A percentile compares a stretch with the other conserved stretches of the same genome.
Conservation (phyloP, 2,113 vertebrate species). For the Gymnorhina tibicen region DNA sequence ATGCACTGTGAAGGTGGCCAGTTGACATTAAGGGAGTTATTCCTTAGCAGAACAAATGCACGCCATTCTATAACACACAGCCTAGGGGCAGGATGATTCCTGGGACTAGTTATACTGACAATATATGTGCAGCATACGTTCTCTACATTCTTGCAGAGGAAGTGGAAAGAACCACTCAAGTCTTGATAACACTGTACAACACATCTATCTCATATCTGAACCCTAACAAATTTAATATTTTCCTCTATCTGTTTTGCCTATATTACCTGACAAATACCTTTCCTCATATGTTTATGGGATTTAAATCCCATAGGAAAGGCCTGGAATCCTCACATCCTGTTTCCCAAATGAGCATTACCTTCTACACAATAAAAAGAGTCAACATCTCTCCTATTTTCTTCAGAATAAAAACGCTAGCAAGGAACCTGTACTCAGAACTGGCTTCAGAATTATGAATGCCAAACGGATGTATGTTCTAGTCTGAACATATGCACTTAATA, state of each 20-base stretch:
- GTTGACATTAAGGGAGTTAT: not conserved
- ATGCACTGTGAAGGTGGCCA: not conserved
- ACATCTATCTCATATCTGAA: not conserved
- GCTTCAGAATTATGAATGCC: not conserved
- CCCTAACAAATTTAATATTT: not conserved
- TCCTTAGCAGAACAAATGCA: not conserved
- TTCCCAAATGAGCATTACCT: not conserved
- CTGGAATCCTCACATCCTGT: not conserved
- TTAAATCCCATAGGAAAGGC: not conserved
- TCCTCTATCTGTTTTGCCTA: not conserved
- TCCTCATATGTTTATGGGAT: not conserved
- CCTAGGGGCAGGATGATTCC: not conserved
- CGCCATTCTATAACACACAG: not conserved
- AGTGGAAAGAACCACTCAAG: not conserved
- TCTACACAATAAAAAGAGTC: not conserved
- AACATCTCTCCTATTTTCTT: not conserved
- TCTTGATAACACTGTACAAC: not conserved
- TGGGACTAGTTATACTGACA: fast-evolving
- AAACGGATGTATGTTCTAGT: not conserved
- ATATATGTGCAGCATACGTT: no score
- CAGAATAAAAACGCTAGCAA: not conserved
- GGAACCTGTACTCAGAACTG: not conserved
- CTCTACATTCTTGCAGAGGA: not conserved
- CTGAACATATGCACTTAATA: not conserved
- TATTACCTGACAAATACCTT: not conserved